Conservation (phyloP, 1,140 invertebrate genomes). For the Anadara kagoshimensis region DNA sequence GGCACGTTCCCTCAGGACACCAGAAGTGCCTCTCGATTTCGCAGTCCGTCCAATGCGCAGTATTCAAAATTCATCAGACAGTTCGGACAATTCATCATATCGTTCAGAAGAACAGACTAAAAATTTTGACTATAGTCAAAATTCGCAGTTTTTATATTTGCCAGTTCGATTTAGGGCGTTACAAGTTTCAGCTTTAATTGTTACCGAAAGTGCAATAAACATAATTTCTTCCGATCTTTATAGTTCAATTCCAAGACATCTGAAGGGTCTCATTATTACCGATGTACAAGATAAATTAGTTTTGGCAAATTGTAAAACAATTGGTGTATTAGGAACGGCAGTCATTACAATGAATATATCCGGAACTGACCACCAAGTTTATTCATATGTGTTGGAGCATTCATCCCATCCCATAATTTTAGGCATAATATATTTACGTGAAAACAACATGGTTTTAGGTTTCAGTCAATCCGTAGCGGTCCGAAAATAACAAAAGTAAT, state of each 20-base stretch:
- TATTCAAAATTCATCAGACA: too few relatives aligned
- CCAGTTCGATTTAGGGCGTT: too few relatives aligned
- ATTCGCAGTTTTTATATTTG: too few relatives aligned
- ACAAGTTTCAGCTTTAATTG: too few relatives aligned
- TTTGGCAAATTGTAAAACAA: neutral
- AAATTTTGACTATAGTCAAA: too few relatives aligned
- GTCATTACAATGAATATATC: neutral
- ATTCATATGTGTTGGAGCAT: neutral
- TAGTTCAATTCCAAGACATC: neutral
- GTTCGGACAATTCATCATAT: too few relatives aligned
- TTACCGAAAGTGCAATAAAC: neutral
- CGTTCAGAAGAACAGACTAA: too few relatives aligned
- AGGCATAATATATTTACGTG: neutral
- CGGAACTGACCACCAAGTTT: too few relatives aligned
- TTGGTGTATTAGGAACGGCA: neutral
- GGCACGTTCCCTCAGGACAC: neutral
- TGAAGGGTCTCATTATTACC: neutral
- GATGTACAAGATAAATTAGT: too few relatives aligned
- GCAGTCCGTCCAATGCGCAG: neutral
- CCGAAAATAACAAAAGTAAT: neutral
- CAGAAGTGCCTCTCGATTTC: neutral
- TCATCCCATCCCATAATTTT: neutral
- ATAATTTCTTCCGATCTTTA: neutral
- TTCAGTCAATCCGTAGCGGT: neutral
- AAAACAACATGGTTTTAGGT: neutral